Conservation (phyloP, 2,888 invertebrate genomes). For the Synergus laeviventris region DNA sequence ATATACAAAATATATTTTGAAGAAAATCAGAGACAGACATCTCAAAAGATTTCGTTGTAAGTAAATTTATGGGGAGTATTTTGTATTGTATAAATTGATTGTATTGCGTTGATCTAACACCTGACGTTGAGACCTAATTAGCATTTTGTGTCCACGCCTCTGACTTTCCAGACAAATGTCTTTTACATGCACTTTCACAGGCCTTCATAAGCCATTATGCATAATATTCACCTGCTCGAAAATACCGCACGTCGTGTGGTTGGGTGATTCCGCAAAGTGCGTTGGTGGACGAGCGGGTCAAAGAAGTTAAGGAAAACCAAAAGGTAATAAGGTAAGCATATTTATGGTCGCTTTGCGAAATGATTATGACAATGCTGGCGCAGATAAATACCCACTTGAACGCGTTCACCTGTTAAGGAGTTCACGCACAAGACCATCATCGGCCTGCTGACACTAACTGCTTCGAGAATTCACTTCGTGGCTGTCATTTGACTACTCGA, state of each 20-base stretch:
- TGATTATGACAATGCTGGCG: conserved; percentile 63
- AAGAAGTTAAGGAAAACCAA: conserved; percentile 45
- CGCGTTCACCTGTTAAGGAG: conserved; percentile 51
- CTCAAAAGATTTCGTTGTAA: no score
- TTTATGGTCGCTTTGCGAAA: conserved; percentile 61
- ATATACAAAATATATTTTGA: no score
- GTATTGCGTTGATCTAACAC: not conserved
- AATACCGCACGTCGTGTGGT: not conserved
- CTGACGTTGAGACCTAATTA: conserved; percentile 4
- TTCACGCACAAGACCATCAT: conserved; percentile 47
- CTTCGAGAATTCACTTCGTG: conserved; percentile 49
- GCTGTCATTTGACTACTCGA: conserved; percentile 34
- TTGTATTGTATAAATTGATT: conserved; percentile 13
- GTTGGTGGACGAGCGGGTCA: conserved; percentile 29
- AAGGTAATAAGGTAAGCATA: conserved; percentile 58
- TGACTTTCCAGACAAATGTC: conserved; percentile 53
- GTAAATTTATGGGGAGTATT: not conserved
- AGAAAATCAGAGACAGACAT: no score
- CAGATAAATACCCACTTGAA: conserved; percentile 60
- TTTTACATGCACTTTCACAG: conserved; percentile 45
- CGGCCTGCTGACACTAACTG: conserved; percentile 58
- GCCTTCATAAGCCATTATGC: conserved; percentile 57
- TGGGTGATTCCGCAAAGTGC: conserved; percentile 20
- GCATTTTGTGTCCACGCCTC: conserved; percentile 50
- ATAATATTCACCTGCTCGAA: conserved; percentile 62